Base-by-base conservation (phyloP, 2,888 invertebrate species). In the Eurytoma californica region DNA sequence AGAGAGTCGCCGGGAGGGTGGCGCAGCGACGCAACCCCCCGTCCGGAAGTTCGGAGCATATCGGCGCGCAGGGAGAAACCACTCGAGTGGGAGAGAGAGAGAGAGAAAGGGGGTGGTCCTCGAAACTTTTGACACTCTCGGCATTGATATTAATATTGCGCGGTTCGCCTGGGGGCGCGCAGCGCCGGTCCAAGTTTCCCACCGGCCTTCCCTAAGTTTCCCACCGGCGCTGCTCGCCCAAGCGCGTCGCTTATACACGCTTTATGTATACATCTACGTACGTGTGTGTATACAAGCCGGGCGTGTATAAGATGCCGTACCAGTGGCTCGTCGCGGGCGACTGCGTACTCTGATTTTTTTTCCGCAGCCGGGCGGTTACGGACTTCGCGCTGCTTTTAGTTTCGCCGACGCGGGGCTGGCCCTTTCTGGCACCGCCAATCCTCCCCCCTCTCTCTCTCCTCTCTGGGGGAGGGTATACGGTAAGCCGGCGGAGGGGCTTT, bases 61-160 rank as follows among this genome's bases (percentile, higher is more conserved):
- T 73, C 28, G 66, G 66, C 9, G 39, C 30, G 55, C 53, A 9
- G 30, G n/a, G 4, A 67, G n/a, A 65, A 28, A 18, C 5, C 20
- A 28, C 53, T 18, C 30, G 39, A 12, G 63, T 18, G n/a, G 18
- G 1, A 28, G 49, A 28, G 24, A 20, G 28, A 55, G 14, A 13
- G 51, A 14, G 53, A 5, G 18, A 30, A n/a, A 20, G 28, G 30
- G 47, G 18, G 20, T 66, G 76, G 73, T 79, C 77, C 81, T 80
- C 53, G 53, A 82, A 84, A 83, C 83, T 84, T 84, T 82, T 84
- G 83, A 84, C 83, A 82, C 84, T 80, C 81, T 82, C 79, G 57
- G 82, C 83, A 83, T 84, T 83, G 84, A 83, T 84, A 84, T 84
- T 84, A 84, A 84, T 84, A 83, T 83, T 79, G 81, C 81, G 82